These are phyloP conservation scores for Malurus leucopterus DNA, from an alignment of 2,797 vertebrate genomes.

Conservation along the genomic window DNA sequence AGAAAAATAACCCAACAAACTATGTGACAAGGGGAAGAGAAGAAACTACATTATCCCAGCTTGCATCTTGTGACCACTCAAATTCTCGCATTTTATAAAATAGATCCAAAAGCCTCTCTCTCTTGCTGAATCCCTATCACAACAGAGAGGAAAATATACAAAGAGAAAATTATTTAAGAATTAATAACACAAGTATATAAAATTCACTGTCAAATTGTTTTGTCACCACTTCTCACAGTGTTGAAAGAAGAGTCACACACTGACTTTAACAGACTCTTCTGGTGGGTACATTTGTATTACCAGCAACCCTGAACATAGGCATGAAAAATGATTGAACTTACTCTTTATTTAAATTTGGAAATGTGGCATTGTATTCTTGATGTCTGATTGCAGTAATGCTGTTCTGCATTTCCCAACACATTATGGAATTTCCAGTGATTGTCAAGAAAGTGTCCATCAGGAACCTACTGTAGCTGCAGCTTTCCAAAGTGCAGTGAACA, in stretches of 20 bases:
- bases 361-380: background rate
- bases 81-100: background rate
- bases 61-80: background rate
- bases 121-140: background rate
- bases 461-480: background rate
- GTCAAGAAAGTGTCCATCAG: background rate
- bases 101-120: background rate
- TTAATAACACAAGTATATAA: background rate
- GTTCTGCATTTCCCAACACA: background rate
- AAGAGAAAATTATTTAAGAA: background rate
- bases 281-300: background rate
- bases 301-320: background rate
- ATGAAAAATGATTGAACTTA: background rate
- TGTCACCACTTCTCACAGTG: background rate
- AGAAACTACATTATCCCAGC: background rate
- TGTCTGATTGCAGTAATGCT: background rate
- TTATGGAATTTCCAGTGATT: background rate
- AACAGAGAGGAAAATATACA: background rate
- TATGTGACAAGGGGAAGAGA: background rate
- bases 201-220: background rate
- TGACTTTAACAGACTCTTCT: background rate
- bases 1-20: background rate
- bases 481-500: background rate
- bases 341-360: background rate
- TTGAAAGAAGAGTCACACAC: background rate